Conservation (phyloP, 2,797 vertebrate genomes). For the Sebastes kiyomatsui region DNA sequence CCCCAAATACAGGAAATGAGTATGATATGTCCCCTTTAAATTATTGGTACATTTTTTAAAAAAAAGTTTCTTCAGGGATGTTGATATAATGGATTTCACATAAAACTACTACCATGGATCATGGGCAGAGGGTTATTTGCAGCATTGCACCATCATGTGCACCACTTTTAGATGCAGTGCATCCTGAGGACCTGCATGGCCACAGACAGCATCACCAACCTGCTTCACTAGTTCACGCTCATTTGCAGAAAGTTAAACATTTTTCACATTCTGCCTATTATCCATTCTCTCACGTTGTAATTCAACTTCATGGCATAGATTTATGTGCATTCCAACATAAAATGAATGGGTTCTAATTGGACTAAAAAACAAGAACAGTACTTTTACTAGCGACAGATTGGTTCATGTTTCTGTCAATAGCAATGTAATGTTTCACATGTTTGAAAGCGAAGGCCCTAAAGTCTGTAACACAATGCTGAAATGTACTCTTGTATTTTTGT, state of each 20-base stretch:
- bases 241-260: neutral
- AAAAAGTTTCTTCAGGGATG: neutral
- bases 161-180: neutral
- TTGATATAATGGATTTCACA: neutral
- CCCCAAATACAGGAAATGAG: no score
- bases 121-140: neutral
- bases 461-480: constrained; percentile 16
- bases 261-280: neutral
- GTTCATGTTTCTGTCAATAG: neutral
- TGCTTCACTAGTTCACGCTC: neutral
- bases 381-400: neutral
- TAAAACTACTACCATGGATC: neutral
- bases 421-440: neutral
- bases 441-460: neutral
- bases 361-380: neutral
- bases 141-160: neutral
- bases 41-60: neutral
- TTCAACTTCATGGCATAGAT: neutral
- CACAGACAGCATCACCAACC: neutral
- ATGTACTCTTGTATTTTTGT: constrained; percentile 3
- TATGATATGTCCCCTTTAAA: neutral
- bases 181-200: neutral
- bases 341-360: neutral
- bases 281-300: neutral
- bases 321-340: neutral